Evolutionary conservation across 23 tunicate genomes (phyloP), one percentile per base, ranked within the genome.

Genomic region (Ascidia mentula): DNA sequence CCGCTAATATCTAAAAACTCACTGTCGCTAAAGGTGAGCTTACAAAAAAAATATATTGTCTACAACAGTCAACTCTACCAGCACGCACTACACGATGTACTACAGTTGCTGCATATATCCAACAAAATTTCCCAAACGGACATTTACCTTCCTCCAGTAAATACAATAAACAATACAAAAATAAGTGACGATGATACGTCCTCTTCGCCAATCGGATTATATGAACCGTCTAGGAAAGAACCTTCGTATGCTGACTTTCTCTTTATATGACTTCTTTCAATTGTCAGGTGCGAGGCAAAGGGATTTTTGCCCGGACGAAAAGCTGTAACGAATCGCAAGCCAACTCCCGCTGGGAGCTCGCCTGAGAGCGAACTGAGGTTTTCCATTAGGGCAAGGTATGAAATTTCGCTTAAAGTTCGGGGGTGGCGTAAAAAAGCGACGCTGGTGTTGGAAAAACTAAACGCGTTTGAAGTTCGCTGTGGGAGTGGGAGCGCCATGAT

Each of bases 331-430:
- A 70, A 70, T 70, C 74, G 74, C 34, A 36, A 9, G 37, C 8
- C 74, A 34, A 70, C 38, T 70, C 74, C 74, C 74, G 74, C 74
- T 70, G 74, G 74, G 74, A 70, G 6, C 74, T 70, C 30, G 40
- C 1, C 65, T 53, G 65, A 26, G 65, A 28, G 65, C 24, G 13
- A 53, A 53, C 65, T 28, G 13, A 53, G 65, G 28, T 53, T 53
- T 53, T 53, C 65, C 65, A 53, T 53, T 53, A 53, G 28, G 65
- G 65, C 65, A 53, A 53, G 65, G 65, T 53, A 53, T 53, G 65
- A 53, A 53, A 53, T 53, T 53, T 53, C 65, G 65, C 65, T 53
- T 53, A 53, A 53, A 9, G 65, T 53, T 53, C 13, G 12, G 65
- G 22, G 7, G 22, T 53, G 12, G n/a, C n/a, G n/a, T n/a, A n/a